phyloP scores from a whole-genome alignment of 2,888 invertebrate genomes.

The Dryobota labecula region DNA sequence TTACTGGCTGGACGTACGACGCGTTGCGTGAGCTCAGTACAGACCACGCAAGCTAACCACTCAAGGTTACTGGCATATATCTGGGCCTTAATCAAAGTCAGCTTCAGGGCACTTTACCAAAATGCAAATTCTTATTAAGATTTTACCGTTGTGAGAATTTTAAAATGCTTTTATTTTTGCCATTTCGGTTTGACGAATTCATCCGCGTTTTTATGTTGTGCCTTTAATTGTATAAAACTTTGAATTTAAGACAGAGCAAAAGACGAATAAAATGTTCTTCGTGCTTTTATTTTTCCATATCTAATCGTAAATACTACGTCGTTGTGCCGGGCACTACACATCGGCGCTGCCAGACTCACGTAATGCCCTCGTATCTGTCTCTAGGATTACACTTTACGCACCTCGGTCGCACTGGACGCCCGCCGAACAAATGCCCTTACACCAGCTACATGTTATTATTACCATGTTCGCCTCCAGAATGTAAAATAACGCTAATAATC shows the following conservation, averaged over 20 bases:
- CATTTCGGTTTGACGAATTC: background rate
- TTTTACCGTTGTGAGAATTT: background rate
- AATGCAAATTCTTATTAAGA: conserved; percentile 28
- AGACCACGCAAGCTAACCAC: too few species aligned
- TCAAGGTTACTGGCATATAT: too few species aligned
- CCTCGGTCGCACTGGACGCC: conserved; percentile 59
- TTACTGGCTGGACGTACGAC: too few species aligned
- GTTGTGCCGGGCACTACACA: conserved; percentile 15
- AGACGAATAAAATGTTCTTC: conserved; percentile 2
- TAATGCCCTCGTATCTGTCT: conserved; percentile 73
- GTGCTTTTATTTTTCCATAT: conserved; percentile 25
- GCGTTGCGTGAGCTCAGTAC: too few species aligned
- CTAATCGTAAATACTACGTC: conserved; percentile 42
- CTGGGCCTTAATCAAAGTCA: conserved; percentile 38
- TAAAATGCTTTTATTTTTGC: background rate
- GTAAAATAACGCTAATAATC: conserved; percentile 59
- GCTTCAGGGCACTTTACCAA: background rate
- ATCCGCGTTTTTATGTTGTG: background rate
- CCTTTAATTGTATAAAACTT: background rate
- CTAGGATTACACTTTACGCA: conserved; percentile 75
- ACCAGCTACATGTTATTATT: conserved; percentile 46
- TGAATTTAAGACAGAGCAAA: conserved; percentile 8
- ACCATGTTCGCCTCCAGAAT: conserved; percentile 61
- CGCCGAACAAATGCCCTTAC: conserved; percentile 65
- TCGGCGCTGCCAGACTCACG: background rate